These are phyloP conservation scores for Kryptolebias marmoratus DNA, from an alignment of 2,113 vertebrate species.

Conservation along the genomic window DNA sequence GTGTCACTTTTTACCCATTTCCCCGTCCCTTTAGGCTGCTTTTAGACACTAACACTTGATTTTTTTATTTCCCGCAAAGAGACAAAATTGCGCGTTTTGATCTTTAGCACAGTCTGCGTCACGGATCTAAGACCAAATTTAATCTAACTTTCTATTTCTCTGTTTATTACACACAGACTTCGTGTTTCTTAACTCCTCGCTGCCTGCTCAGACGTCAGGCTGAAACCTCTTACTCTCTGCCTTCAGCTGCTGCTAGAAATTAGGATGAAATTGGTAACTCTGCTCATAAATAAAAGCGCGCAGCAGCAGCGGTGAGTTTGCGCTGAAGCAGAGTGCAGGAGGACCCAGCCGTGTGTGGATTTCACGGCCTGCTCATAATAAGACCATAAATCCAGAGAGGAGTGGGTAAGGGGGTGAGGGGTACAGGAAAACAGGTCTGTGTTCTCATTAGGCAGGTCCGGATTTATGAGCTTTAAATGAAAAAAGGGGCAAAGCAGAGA, in stretches of 20 bases:
- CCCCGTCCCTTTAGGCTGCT: too few relatives aligned
- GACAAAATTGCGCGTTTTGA: too few relatives aligned
- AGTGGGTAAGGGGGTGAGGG: conserved; percentile 42
- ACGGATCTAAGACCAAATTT: too few relatives aligned
- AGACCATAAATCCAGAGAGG: conserved; percentile 63
- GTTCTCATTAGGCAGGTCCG: conserved; percentile 66
- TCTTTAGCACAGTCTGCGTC: too few relatives aligned
- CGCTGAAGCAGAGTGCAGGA: conserved; percentile 19
- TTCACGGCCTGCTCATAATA: conserved; percentile 73
- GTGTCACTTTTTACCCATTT: too few relatives aligned
- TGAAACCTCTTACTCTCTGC: conserved; percentile 6
- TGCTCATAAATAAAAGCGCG: conserved; percentile 47
- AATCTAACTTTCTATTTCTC: too few relatives aligned
- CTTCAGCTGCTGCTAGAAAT: conserved; percentile 54
- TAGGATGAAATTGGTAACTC: conserved; percentile 61
- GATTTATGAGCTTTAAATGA: conserved; percentile 79
- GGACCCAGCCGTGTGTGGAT: conserved; percentile 38
- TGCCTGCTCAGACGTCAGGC: background rate
- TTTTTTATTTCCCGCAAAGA: too few relatives aligned
- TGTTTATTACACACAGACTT: too few relatives aligned
- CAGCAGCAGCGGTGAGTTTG: conserved; percentile 32
- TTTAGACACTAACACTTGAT: too few relatives aligned
- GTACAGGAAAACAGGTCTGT: conserved; percentile 51
- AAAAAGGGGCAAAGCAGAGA: conserved; percentile 49
- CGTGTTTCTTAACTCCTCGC: too few relatives aligned